A percentile compares a stretch with the other conserved stretches of the same genome.
Conservation (phyloP, 2,888 invertebrate species). For the Patella pellucida region DNA sequence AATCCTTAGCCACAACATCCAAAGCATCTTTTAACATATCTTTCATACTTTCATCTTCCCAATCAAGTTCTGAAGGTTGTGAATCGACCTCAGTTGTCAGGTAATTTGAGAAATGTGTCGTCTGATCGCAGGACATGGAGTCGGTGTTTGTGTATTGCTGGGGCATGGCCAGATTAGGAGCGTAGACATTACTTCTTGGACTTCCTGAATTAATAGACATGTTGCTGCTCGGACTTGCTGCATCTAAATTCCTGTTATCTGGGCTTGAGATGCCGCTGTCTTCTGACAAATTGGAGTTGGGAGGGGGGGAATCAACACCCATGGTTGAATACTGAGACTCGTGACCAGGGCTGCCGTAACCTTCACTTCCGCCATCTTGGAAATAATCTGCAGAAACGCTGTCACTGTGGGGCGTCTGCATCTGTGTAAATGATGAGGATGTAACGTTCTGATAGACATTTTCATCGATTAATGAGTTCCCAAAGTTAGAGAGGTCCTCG, state of each 20-base stretch:
- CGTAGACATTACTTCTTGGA: too few relatives aligned
- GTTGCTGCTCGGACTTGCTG: not conserved
- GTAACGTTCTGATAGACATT: too few relatives aligned
- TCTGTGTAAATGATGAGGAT: too few relatives aligned
- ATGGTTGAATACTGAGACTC: not conserved
- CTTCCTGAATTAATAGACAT: too few relatives aligned
- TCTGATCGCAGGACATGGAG: too few relatives aligned
- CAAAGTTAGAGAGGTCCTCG: too few relatives aligned
- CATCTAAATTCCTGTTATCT: not conserved
- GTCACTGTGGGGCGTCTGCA: too few relatives aligned
- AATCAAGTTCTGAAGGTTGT: not conserved
- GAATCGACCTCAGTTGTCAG: not conserved
- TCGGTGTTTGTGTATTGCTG: too few relatives aligned
- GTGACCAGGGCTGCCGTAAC: not conserved
- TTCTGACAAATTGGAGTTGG: not conserved
- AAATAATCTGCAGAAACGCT: too few relatives aligned
- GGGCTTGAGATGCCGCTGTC: not conserved
- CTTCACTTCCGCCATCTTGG: not conserved
- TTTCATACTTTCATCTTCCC: not conserved
- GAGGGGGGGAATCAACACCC: not conserved
- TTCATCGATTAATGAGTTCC: too few relatives aligned
- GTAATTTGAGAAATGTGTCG: too few relatives aligned
- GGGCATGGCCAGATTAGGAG: too few relatives aligned
- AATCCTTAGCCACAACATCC: not conserved
- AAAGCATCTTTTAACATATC: not conserved